These are phyloP conservation scores for Rugalucina vietnamica DNA, from an alignment of 2,888 invertebrate species.

Conservation along the genomic window DNA sequence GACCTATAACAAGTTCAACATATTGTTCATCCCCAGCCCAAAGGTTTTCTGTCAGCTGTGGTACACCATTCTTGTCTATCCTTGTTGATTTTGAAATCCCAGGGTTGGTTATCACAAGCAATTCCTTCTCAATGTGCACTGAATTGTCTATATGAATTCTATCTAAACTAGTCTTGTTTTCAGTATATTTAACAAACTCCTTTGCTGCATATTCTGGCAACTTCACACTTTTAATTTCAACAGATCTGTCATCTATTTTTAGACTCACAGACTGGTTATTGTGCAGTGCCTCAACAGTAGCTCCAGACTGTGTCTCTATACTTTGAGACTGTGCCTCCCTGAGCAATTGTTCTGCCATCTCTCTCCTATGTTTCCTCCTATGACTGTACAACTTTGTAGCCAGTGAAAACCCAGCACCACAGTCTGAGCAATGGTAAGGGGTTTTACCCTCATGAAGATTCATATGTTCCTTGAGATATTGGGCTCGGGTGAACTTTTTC, in stretches of 20 bases:
- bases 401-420: not conserved
- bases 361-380: conserved; percentile 5
- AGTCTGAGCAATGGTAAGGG: not conserved
- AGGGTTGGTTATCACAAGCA: not conserved
- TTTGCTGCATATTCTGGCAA: too few species aligned
- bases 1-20: not conserved
- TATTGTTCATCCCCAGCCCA: not conserved
- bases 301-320: not conserved
- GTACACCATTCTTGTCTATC: not conserved
- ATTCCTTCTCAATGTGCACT: too few species aligned
- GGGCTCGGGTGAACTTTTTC: not conserved
- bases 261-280: not conserved
- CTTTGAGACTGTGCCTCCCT: not conserved
- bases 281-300: not conserved
- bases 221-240: not conserved
- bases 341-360: not conserved
- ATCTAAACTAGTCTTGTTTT: not conserved
- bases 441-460: not conserved
- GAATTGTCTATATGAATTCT: not conserved
- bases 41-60: not conserved
- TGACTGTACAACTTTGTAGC: not conserved
- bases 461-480: conserved; percentile 12
- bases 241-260: not conserved
- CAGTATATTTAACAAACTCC: not conserved
- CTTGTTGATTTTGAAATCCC: too few species aligned